These are phyloP conservation scores for Andrena marginata DNA, from an alignment of 2,888 invertebrate species.

Conservation along the genomic window DNA sequence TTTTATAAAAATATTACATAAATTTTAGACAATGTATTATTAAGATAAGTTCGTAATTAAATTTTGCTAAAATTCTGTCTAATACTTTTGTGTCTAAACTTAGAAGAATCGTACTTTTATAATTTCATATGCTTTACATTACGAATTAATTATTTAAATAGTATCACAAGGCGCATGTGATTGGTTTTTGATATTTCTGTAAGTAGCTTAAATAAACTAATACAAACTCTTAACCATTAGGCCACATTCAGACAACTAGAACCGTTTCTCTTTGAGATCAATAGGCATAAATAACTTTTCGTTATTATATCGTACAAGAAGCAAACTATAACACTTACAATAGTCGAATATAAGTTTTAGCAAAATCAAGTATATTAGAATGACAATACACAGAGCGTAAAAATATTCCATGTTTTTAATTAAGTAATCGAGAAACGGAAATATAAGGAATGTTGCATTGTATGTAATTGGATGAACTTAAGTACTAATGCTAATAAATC, in stretches of 20 bases:
- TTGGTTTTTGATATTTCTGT: constrained; percentile 30
- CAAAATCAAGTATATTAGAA: constrained; percentile 20
- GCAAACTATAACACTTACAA: constrained; percentile 13
- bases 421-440: constrained; percentile 15
- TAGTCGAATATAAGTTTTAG: constrained; percentile 5
- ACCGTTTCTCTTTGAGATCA: constrained; percentile 42
- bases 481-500: constrained; percentile 31
- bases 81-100: background rate
- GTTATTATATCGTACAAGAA: constrained; percentile 18
- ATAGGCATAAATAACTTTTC: constrained; percentile 25
- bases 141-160: constrained; percentile 42
- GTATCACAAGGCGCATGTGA: constrained; percentile 25
- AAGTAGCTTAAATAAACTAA: constrained; percentile 33
- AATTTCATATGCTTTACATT: constrained; percentile 33
- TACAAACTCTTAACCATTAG: constrained; percentile 68
- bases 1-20: background rate
- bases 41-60: background rate
- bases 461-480: constrained; percentile 11
- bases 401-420: constrained; percentile 1
- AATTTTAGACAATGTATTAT: constrained; percentile 3
- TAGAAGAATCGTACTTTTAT: constrained; percentile 17
- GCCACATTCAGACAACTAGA: constrained; percentile 71
- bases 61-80: background rate
- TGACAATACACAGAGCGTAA: constrained; percentile 5
- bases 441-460: constrained; percentile 27